Evolutionary conservation across 2,797 vertebrate genomes (phyloP).

Genomic region (Lutjanus argentimaculatus): DNA sequence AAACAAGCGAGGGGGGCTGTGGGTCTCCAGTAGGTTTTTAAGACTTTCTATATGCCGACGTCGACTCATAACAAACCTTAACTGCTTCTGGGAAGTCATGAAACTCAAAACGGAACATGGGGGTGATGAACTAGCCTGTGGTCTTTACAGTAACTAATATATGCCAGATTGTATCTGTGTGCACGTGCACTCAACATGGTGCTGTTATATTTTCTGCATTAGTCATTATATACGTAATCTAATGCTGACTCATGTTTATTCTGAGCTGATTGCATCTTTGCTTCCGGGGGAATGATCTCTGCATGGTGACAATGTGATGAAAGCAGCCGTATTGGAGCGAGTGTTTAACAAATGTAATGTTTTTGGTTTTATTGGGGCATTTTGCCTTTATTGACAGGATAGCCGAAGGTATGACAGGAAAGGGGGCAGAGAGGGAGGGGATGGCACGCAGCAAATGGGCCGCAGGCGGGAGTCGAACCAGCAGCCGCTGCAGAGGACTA

Average conservation of each 20-base stretch:
- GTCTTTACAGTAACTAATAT: background rate
- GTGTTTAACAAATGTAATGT: slow-evolving; percentile 6
- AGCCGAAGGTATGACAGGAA: too few relatives aligned
- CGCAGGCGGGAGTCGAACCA: too few relatives aligned
- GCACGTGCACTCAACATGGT: background rate
- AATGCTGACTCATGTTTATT: background rate
- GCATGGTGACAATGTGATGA: slow-evolving; percentile 30
- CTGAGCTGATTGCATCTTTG: slow-evolving; percentile 11
- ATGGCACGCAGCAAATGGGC: too few relatives aligned
- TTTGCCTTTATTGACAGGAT: too few relatives aligned
- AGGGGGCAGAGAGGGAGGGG: too few relatives aligned
- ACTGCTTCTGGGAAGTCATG: slow-evolving; percentile 35
- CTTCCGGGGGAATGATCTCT: too few relatives aligned
- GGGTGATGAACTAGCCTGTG: slow-evolving; percentile 5
- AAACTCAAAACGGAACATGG: slow-evolving; percentile 27
- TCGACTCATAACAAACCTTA: slow-evolving; percentile 19
- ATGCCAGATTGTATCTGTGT: background rate
- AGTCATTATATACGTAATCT: slow-evolving; percentile 5
- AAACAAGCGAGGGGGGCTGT: background rate
- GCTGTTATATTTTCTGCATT: background rate
- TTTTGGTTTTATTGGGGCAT: too few relatives aligned
- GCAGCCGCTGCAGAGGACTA: too few relatives aligned
- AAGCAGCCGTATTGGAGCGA: slow-evolving; percentile 15
- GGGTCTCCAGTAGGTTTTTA: slow-evolving; percentile 1
- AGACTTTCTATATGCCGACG: slow-evolving; percentile 16